Evolutionary conservation across 1,140 invertebrate species (phyloP), one percentile per base, ranked within the genome.

Genomic region (Pseudomyrmex concolor): DNA sequence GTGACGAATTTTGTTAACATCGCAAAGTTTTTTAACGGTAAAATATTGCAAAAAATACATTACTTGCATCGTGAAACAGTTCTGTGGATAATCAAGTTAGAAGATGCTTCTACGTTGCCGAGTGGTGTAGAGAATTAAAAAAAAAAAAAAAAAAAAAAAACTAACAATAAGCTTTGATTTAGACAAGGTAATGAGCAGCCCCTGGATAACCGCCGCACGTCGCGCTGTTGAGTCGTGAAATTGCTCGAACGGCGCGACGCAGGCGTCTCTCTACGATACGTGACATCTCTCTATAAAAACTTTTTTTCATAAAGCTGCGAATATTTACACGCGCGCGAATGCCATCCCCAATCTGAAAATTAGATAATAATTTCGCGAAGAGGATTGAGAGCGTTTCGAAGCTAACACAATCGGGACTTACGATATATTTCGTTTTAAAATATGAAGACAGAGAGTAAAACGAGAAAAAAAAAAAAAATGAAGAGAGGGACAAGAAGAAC

Each of bases 181-280:
- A 51, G n/a, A 78, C 19, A 50, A 73, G 12, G 10, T 43, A 15
- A 15, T 45, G 9, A 15, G 22, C 7, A 34, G 19, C 62, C 50
- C 81, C 81, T 83, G 62, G 5, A 66, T 71, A 43, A 19, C 17
- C 17, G 25, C 34, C 62, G 50, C 45, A 74, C 78, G 25, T 54
- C 59, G 25, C 17, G n/a, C 78, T 55, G 64, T 45, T 48, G 22
- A 54, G 78, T 54, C 45, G 19, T 74, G 60, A 82, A 82, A 63
- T 82, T 63, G 78, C 70, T 17, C n/a, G n/a, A n/a, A 22, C 12
- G 34, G 17, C 13, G 17, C 13, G 63, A 73, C 15, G 4, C 50
- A 74, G 59, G 70, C 78, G 64, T 2, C 13, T 22, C 60, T 19
- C 2, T 10, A 34, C 2, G 0, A n/a, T n/a, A n/a, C 3, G 19